Evolutionary conservation across 2,888 invertebrate species (phyloP).

Genomic region (Ochropleura leucogaster): DNA sequence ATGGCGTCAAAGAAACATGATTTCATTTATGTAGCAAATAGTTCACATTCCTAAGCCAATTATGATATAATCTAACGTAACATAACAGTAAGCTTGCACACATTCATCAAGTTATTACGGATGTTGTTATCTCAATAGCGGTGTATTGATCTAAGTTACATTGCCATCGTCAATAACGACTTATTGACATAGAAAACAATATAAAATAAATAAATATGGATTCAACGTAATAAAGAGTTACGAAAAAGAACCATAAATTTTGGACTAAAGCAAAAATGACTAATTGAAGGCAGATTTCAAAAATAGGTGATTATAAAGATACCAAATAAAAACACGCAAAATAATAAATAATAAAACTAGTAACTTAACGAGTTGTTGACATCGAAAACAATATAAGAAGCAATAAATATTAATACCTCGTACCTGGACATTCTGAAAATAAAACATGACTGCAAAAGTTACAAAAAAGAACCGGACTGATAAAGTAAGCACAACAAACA

Average conservation of each 20-base stretch:
- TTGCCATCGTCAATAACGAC: slow-evolving; percentile 25
- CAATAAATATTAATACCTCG: not conserved
- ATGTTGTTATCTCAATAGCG: slow-evolving; percentile 67
- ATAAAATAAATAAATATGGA: not conserved
- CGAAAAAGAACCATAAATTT: slow-evolving; percentile 1
- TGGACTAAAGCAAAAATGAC: not conserved
- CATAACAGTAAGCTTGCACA: slow-evolving; percentile 58
- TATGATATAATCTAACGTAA: slow-evolving; percentile 68
- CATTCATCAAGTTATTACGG: slow-evolving; percentile 67
- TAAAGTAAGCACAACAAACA: not conserved
- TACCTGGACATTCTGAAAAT: not conserved
- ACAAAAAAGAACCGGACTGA: not conserved
- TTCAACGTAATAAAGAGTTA: not conserved
- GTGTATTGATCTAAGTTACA: slow-evolving; percentile 53
- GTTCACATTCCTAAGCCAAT: slow-evolving; percentile 51
- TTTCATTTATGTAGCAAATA: slow-evolving; percentile 34
- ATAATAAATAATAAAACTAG: not conserved
- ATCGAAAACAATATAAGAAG: slow-evolving; percentile 2
- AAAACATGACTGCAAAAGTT: not conserved
- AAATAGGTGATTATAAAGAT: not conserved
- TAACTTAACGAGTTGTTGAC: not conserved
- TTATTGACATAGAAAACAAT: slow-evolving; percentile 21
- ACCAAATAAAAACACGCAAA: not conserved
- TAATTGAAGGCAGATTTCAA: not conserved
- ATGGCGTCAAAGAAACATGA: slow-evolving; percentile 28